Conservation (phyloP, 2,888 invertebrate genomes). For the Lobophora halterata region DNA sequence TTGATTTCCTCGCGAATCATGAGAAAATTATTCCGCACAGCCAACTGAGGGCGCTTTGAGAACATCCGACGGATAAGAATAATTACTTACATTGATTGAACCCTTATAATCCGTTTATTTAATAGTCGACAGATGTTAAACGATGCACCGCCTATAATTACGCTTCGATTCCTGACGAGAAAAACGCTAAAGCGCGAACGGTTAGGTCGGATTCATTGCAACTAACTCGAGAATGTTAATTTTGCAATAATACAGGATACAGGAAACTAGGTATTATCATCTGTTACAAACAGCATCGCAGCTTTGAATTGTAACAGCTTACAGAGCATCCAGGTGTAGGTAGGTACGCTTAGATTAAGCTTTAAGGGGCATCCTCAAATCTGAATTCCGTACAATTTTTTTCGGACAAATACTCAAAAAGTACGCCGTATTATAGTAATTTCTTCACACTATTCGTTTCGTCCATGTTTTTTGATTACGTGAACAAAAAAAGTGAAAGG, state of each 20-base stretch:
- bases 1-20: slow-evolving; percentile 77
- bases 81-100: slow-evolving; percentile 80
- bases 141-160: slow-evolving; percentile 73
- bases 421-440: no score
- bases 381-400: no score
- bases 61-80: slow-evolving; percentile 79
- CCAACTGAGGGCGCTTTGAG: slow-evolving; percentile 65
- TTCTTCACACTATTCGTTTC: no score
- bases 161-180: slow-evolving; percentile 71
- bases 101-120: slow-evolving; percentile 78
- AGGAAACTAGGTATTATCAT: slow-evolving; percentile 29
- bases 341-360: no score
- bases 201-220: slow-evolving; percentile 48
- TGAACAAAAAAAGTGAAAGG: no score
- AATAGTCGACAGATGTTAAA: slow-evolving; percentile 81
- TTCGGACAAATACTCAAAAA: no score
- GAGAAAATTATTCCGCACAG: slow-evolving; percentile 74
- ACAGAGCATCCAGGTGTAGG: no score
- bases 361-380: no score
- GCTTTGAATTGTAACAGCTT: slow-evolving; percentile 1
- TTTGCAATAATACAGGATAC: slow-evolving; percentile 25
- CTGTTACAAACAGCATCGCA: slow-evolving; percentile 18
- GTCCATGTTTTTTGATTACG: no score
- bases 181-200: slow-evolving; percentile 61
- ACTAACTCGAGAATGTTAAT: slow-evolving; percentile 35